These are phyloP conservation scores for Aphaenogaster floridana DNA, from an alignment of 1,140 invertebrate species.

Conservation along the genomic window DNA sequence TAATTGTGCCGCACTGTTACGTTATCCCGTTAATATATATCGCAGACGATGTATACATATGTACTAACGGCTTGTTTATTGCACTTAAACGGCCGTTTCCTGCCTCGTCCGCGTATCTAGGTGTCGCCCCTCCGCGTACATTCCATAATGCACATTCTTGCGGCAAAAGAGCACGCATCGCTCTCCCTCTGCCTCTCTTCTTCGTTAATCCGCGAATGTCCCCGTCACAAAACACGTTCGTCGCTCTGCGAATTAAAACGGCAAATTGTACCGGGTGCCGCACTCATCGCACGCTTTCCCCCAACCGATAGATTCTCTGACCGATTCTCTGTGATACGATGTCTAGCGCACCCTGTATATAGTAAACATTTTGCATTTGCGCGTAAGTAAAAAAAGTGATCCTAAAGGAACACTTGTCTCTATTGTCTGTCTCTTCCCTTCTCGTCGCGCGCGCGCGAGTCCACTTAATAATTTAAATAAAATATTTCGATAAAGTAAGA, in stretches of 20 bases:
- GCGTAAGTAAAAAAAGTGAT: not conserved
- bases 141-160: conserved; percentile 44
- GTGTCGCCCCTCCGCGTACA: not conserved
- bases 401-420: not conserved
- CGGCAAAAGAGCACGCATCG: conserved; percentile 14
- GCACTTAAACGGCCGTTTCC: conserved; percentile 82
- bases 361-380: not conserved
- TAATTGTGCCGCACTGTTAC: conserved; percentile 43
- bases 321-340: not conserved
- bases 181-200: not conserved
- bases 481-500: not conserved
- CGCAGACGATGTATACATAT: conserved; percentile 23
- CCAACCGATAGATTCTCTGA: not conserved
- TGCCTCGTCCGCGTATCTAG: conserved; percentile 73
- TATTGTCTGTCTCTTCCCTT: not conserved
- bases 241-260: conserved; percentile 37
- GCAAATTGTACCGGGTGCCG: conserved; percentile 16
- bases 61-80: conserved; percentile 80
- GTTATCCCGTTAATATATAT: conserved; percentile 38
- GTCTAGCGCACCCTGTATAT: not conserved
- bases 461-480: not conserved
- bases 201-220: conserved; percentile 10
- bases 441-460: not conserved
- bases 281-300: not conserved
- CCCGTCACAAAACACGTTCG: not conserved